These are phyloP conservation scores for Leptobrachium ailaonicum DNA, from an alignment of 2,113 vertebrate genomes.

Conservation along the genomic window DNA sequence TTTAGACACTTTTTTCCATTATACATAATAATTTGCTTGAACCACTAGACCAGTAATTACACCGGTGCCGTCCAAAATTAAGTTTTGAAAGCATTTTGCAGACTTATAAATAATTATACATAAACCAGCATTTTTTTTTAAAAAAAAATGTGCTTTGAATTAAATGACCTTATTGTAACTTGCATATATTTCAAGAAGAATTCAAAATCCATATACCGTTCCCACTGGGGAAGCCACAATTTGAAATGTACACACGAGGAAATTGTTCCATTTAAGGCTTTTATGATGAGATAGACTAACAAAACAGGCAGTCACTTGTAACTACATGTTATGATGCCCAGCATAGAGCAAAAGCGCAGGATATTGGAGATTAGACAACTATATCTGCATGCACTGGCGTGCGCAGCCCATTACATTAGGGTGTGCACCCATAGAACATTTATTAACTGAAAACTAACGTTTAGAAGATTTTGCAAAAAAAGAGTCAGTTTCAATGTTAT, in stretches of 20 bases:
- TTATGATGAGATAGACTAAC: not conserved
- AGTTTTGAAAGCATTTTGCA: conserved; percentile 47
- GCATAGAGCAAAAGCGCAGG: too few species aligned
- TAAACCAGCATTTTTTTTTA: conserved; percentile 33
- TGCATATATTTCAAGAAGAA: conserved; percentile 14
- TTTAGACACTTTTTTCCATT: conserved; percentile 49
- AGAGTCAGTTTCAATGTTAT: too few species aligned
- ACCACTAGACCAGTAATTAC: conserved; percentile 44
- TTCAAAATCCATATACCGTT: not conserved
- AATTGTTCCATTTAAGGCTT: not conserved
- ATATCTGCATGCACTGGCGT: too few species aligned
- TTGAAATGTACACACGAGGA: conserved; percentile 1
- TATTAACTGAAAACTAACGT: too few species aligned
- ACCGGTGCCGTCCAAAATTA: conserved; percentile 46
- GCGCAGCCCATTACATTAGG: too few species aligned
- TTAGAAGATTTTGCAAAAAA: too few species aligned
- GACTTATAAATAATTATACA: conserved; percentile 47
- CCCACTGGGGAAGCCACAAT: conserved; percentile 6
- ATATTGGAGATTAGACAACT: too few species aligned
- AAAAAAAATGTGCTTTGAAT: conserved; percentile 30
- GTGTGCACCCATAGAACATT: too few species aligned
- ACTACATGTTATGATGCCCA: too few species aligned
- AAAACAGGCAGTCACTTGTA: too few species aligned
- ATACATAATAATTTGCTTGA: conserved; percentile 48
- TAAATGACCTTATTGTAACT: conserved; percentile 43